phyloP scores from a whole-genome alignment of 2,888 invertebrate genomes.

The Onchidella celtica region DNA sequence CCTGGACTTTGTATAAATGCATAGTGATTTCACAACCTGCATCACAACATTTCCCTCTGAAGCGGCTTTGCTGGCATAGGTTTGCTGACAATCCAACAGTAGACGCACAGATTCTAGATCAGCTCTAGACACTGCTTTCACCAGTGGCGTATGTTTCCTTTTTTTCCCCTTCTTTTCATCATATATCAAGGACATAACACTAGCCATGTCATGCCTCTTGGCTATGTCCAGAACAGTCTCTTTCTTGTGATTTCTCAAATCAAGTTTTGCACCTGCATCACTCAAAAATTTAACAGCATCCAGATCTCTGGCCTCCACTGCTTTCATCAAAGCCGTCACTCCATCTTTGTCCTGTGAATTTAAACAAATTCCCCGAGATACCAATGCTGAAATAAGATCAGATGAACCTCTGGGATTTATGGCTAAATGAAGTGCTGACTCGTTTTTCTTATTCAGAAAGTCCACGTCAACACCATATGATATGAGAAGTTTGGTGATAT shows the following conservation, averaged over 20 bases:
- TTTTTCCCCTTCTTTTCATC: constrained; percentile 1
- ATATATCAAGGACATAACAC: background rate
- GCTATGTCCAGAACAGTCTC: background rate
- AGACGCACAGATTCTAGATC: background rate
- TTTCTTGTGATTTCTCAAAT: too few relatives aligned
- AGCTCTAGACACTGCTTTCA: background rate
- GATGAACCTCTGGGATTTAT: background rate
- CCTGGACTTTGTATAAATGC: background rate
- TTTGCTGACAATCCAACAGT: background rate
- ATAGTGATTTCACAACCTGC: background rate
- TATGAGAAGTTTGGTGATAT: background rate
- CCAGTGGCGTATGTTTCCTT: background rate
- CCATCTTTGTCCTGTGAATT: constrained; percentile 13
- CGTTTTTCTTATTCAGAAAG: background rate
- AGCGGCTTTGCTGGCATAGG: background rate
- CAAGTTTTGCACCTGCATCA: background rate
- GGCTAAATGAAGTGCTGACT: background rate
- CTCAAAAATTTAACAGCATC: background rate
- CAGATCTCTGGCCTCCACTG: background rate
- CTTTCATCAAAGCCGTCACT: constrained; percentile 12
- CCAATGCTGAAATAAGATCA: background rate
- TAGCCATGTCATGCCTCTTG: background rate
- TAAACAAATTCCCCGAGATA: background rate
- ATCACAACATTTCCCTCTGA: background rate
- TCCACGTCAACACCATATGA: background rate